Conservation (phyloP, 2,888 invertebrate genomes). For the Deilephila elpenor region DNA sequence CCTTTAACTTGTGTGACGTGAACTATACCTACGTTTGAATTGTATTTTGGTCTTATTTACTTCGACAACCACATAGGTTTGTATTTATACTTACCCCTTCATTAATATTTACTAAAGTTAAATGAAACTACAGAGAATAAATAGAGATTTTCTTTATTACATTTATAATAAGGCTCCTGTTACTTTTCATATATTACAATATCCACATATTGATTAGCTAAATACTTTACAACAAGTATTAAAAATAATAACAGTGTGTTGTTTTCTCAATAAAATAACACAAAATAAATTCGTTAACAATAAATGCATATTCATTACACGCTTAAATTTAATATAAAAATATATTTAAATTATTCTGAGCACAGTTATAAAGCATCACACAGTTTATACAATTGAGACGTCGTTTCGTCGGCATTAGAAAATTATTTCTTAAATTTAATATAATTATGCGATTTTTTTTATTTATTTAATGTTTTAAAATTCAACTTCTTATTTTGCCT, state of each 20-base stretch:
- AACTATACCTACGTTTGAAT: conserved; percentile 23
- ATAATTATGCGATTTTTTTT: neutral
- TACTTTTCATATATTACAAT: conserved; percentile 52
- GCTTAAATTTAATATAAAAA: conserved; percentile 35
- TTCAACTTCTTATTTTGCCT: too few relatives aligned
- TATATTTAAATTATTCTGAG: conserved; percentile 35
- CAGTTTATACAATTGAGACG: conserved; percentile 12
- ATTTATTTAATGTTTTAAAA: too few relatives aligned
- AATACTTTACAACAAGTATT: conserved; percentile 52
- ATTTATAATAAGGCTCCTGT: conserved; percentile 61
- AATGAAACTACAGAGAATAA: conserved; percentile 35
- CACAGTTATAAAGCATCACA: conserved; percentile 32
- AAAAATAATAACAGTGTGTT: conserved; percentile 60
- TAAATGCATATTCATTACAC: conserved; percentile 73
- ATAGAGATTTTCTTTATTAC: conserved; percentile 55
- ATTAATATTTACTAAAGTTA: neutral
- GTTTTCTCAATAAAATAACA: conserved; percentile 55
- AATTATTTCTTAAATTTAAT: neutral
- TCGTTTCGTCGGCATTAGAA: neutral
- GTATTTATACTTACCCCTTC: neutral
- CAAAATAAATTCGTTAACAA: conserved; percentile 81
- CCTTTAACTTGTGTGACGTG: too few relatives aligned
- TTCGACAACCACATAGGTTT: too few relatives aligned
- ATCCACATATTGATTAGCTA: conserved; percentile 52
- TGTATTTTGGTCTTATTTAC: conserved; percentile 24